Conservation (phyloP, 2,888 invertebrate genomes). For the Heteromurus nitidus region DNA sequence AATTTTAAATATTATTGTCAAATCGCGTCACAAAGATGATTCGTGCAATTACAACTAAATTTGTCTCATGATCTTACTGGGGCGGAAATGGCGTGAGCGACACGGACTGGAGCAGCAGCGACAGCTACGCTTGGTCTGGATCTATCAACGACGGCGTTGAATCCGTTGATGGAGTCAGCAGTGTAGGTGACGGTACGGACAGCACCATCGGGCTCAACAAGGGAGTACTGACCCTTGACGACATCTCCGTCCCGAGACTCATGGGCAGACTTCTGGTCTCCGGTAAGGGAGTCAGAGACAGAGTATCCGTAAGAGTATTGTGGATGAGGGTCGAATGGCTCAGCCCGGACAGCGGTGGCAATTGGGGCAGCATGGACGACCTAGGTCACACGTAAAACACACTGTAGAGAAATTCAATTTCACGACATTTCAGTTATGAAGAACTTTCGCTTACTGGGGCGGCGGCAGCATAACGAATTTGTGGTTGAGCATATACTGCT, state of each 20-base stretch:
- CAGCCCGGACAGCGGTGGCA: constrained; percentile 50
- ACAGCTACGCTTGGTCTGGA: constrained; percentile 38
- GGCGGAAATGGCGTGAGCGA: neutral
- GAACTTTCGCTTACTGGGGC: neutral
- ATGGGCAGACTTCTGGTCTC: constrained; percentile 62
- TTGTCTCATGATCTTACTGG: constrained; percentile 10
- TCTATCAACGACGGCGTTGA: constrained; percentile 72
- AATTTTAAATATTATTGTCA: neutral
- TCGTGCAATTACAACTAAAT: neutral
- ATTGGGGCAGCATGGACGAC: constrained; percentile 27
- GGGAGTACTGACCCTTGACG: constrained; percentile 53
- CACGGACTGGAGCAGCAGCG: constrained; percentile 20
- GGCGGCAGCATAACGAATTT: constrained; percentile 15
- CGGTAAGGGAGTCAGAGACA: constrained; percentile 64
- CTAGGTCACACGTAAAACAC: neutral
- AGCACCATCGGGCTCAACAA: constrained; percentile 63
- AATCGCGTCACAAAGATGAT: too few relatives aligned
- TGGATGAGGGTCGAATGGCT: constrained; percentile 68
- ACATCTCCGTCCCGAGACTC: constrained; percentile 59
- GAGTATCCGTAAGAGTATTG: constrained; percentile 68
- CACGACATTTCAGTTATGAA: too few relatives aligned
- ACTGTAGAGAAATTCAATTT: neutral
- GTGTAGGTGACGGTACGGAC: constrained; percentile 72
- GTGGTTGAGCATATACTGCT: constrained; percentile 11
- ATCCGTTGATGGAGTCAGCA: constrained; percentile 71